These are phyloP conservation scores for Helarctos malayanus DNA, from an alignment of 2,797 vertebrate species.

Conservation along the genomic window DNA sequence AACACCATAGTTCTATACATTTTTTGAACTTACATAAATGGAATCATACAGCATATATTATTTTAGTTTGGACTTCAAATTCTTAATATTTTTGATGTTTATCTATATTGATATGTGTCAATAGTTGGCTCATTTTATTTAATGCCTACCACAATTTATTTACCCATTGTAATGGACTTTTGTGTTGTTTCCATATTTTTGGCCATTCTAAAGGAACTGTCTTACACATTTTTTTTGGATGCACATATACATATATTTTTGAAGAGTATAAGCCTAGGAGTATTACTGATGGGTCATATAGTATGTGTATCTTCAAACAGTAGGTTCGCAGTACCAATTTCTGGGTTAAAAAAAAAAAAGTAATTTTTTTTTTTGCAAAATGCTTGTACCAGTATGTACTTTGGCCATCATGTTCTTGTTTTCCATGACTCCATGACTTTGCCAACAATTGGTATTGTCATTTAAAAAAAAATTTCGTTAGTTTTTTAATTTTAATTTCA, in stretches of 20 bases:
- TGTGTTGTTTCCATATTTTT: neutral
- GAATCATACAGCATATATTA: neutral
- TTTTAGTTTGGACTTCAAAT: neutral
- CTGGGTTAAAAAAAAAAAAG: neutral
- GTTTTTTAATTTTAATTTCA: neutral
- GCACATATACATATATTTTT: neutral
- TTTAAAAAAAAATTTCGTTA: neutral
- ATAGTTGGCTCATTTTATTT: conserved; percentile 4
- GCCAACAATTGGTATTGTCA: neutral
- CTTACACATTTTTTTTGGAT: neutral
- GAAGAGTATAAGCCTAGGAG: neutral
- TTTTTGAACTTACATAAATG: neutral
- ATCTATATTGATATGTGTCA: neutral
- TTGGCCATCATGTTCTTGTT: neutral
- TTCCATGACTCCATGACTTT: neutral
- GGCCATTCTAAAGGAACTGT: neutral
- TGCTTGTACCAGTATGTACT: neutral
- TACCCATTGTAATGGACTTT: neutral
- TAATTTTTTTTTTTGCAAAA: neutral
- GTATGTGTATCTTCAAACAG: neutral
- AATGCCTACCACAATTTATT: neutral
- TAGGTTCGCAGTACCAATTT: neutral
- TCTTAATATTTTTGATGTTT: neutral
- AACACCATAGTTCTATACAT: neutral
- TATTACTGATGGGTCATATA: neutral